Percentiles rank a stretch among this genome's conserved stretches.
Conservation (phyloP, 2,797 vertebrate genomes). For the Melanitta fusca region DNA sequence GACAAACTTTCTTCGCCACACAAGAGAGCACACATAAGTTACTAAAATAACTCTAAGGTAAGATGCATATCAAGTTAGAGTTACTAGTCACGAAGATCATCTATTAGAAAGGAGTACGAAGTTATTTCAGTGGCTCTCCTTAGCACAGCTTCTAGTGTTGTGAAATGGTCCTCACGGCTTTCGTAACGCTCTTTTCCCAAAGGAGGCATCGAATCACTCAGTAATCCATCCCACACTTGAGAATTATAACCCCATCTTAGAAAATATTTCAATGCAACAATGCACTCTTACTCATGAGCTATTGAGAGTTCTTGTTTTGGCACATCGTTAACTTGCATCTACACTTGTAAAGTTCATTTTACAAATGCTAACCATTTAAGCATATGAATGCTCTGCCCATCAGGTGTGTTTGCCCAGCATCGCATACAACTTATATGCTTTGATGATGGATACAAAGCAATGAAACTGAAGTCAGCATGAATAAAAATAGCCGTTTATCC, state of each 20-base stretch:
- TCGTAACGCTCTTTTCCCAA: neutral
- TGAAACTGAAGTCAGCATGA: neutral
- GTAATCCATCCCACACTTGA: neutral
- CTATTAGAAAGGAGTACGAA: neutral
- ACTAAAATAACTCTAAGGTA: neutral
- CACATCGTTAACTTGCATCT: neutral
- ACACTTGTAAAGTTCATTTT: neutral
- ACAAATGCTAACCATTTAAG: neutral
- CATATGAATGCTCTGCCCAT: neutral
- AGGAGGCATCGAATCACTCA: neutral
- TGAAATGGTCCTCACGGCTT: neutral
- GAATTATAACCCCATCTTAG: neutral
- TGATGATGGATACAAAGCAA: neutral
- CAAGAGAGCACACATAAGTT: neutral
- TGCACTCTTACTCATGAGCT: neutral
- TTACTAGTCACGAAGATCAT: neutral
- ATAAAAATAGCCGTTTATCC: neutral
- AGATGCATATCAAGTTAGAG: neutral
- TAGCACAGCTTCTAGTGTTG: neutral
- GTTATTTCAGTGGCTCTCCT: neutral
- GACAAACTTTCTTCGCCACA: neutral
- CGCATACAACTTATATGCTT: fast-evolving
- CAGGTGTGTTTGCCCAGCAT: neutral
- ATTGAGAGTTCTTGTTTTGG: neutral
- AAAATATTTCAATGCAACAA: neutral